Percentiles rank a stretch among this genome's conserved stretches.
phyloP scores from a whole-genome alignment of 2,113 vertebrate species.

The Progne subis region DNA sequence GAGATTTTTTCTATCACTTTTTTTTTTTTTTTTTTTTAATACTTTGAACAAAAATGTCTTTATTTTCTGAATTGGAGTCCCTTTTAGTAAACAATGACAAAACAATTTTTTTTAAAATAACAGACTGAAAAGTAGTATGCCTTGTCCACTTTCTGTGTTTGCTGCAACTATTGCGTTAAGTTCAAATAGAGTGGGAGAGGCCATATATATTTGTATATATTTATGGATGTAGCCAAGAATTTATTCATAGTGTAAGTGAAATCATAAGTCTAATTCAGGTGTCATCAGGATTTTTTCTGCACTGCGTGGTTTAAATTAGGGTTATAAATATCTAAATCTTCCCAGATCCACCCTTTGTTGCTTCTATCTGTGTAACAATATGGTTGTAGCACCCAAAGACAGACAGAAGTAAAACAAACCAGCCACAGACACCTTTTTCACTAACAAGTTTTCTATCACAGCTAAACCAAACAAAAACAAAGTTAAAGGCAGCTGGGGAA shows the following conservation, averaged over 20 bases:
- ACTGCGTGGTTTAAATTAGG: background rate
- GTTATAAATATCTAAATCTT: background rate
- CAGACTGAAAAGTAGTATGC: background rate
- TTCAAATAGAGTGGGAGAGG: background rate
- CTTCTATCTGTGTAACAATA: background rate
- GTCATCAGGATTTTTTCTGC: background rate
- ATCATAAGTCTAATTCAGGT: background rate
- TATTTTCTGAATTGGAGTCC: background rate
- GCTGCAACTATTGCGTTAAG: background rate
- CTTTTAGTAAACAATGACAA: background rate
- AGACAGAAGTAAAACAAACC: background rate
- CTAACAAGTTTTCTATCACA: background rate
- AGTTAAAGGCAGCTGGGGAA: background rate
- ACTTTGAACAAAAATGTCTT: background rate
- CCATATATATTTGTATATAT: background rate
- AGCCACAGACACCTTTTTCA: fast-evolving
- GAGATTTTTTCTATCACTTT: background rate
- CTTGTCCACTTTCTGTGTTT: background rate
- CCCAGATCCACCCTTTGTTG: background rate
- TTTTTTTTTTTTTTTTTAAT: background rate
- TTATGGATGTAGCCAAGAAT: background rate
- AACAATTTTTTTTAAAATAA: background rate
- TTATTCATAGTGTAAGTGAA: background rate
- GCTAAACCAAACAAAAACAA: background rate
- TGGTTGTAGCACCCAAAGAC: background rate